Conservation (phyloP, 2,888 invertebrate genomes). For the Rhagium mordax region DNA sequence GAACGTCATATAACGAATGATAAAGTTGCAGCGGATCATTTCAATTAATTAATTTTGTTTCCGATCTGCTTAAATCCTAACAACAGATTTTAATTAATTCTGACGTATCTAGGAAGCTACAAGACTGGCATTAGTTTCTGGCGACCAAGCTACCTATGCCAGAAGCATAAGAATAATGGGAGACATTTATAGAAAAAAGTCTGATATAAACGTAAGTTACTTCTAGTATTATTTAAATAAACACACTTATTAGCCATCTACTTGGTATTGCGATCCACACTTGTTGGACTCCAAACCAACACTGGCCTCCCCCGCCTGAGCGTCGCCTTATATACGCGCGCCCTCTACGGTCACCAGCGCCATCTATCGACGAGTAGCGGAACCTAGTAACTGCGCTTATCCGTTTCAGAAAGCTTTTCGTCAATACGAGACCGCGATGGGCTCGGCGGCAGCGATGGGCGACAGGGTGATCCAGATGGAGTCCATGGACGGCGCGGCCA, state of each 20-base stretch:
- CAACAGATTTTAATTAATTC: neutral
- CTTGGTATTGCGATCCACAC: too few species aligned
- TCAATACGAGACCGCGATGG: constrained; percentile 91
- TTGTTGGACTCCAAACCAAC: too few species aligned
- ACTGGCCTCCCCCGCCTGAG: too few species aligned
- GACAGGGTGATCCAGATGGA: constrained; percentile 92
- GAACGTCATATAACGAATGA: too few species aligned
- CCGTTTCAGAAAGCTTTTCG: constrained; percentile 78
- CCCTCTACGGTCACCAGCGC: too few species aligned
- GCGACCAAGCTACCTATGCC: constrained; percentile 89
- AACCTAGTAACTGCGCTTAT: too few species aligned
- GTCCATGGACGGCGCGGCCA: constrained; percentile 90
- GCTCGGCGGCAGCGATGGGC: constrained; percentile 83
- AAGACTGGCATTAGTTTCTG: constrained; percentile 83
- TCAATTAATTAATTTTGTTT: too few species aligned
- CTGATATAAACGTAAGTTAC: constrained; percentile 82
- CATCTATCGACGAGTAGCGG: too few species aligned
- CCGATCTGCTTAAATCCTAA: too few species aligned
- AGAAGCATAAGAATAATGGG: constrained; percentile 87
- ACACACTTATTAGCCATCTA: too few species aligned
- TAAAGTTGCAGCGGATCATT: too few species aligned
- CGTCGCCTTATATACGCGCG: too few species aligned
- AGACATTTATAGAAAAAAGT: constrained; percentile 87
- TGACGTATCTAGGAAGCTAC: constrained; percentile 81
- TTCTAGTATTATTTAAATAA: neutral